phyloP scores from a whole-genome alignment of 2,113 vertebrate species.

The Kryptolebias marmoratus region DNA sequence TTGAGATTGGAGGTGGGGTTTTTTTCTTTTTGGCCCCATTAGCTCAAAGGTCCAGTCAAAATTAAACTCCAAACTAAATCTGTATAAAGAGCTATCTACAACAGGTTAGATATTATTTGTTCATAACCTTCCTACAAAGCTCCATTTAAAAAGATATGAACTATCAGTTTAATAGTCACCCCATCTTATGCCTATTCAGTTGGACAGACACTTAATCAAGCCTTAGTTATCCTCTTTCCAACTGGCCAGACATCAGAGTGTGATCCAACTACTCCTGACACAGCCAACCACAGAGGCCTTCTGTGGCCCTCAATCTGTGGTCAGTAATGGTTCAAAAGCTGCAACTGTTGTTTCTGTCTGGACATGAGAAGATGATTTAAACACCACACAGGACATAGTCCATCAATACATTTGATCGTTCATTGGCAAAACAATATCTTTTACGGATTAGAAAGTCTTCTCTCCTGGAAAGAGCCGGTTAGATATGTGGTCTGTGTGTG shows the following conservation, averaged over 20 bases:
- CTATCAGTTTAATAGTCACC: neutral
- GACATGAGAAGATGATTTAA: conserved; percentile 55
- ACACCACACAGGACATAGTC: conserved; percentile 51
- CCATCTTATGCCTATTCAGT: conserved; percentile 3
- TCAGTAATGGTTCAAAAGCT: conserved; percentile 55
- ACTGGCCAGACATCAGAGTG: conserved; percentile 22
- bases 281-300: conserved; percentile 63
- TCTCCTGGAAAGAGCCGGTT: conserved; percentile 4
- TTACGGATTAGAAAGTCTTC: conserved; percentile 36
- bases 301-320: conserved; percentile 55
- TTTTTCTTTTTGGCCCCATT: no score
- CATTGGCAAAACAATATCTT: conserved; percentile 65
- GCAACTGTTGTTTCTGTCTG: conserved; percentile 25
- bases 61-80: no score
- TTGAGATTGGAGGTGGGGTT: no score
- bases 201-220: conserved; percentile 19
- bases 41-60: no score
- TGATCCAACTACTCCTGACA: conserved; percentile 65
- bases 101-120: neutral
- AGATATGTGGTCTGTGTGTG: conserved; percentile 39
- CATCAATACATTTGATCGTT: conserved; percentile 72
- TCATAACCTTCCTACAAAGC: neutral
- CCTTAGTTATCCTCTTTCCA: conserved; percentile 21
- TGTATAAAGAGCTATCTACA: no score
- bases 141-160: neutral